Evolutionary conservation across 2,113 vertebrate genomes (phyloP).

Genomic region (Carollia perspicillata): DNA sequence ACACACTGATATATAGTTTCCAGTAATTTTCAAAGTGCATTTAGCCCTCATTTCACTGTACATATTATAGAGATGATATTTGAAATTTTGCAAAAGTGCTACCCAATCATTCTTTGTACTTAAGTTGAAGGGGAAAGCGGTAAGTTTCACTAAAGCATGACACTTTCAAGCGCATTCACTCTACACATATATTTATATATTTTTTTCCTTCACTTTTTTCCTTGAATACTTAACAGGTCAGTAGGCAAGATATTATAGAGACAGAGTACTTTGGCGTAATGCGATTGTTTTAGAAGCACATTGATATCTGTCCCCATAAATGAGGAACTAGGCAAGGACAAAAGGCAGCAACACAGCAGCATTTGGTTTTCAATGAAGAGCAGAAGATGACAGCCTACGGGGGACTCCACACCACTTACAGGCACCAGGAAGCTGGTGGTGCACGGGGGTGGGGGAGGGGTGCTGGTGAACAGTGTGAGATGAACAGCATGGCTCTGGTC

Average conservation of each 20-base stretch:
- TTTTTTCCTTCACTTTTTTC: constrained; percentile 6
- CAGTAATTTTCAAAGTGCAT: constrained; percentile 56
- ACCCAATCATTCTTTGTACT: constrained; percentile 53
- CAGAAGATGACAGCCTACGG: rapidly evolving
- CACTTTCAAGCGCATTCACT: constrained; percentile 27
- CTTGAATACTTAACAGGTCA: constrained; percentile 66
- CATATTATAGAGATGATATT: neutral
- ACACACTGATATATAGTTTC: constrained; percentile 40
- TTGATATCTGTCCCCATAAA: neutral
- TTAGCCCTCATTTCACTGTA: constrained; percentile 24
- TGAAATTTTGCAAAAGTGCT: constrained; percentile 60
- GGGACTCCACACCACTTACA: rapidly evolving
- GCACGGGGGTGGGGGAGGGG: too few species aligned
- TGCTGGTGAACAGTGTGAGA: too few species aligned
- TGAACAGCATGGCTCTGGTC: neutral
- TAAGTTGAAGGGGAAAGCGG: constrained; percentile 61
- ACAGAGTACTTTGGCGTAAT: neutral
- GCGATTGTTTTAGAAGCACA: neutral
- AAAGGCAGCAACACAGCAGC: neutral
- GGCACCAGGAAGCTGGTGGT: neutral
- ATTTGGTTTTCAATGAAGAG: neutral
- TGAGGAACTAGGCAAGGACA: neutral
- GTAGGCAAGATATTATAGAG: constrained; percentile 21
- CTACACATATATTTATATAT: neutral
- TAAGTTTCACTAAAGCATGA: constrained; percentile 67